These are phyloP conservation scores for Baronia brevicornis DNA, from an alignment of 2,888 invertebrate species.

Conservation along the genomic window DNA sequence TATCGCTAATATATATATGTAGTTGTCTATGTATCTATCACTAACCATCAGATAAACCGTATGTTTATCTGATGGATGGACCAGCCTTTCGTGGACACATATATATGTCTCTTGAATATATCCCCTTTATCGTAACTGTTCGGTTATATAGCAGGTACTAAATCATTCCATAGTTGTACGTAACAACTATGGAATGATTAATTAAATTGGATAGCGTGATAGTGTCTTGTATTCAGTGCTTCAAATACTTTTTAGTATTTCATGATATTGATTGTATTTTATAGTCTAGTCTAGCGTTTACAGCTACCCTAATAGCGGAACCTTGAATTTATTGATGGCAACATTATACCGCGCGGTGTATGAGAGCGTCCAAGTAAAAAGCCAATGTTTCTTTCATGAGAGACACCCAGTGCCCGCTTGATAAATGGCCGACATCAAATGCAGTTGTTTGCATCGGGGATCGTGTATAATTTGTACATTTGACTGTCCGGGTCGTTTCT, in stretches of 20 bases:
- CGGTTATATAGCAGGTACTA: too few relatives aligned
- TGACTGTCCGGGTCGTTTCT: conserved; percentile 45
- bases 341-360: conserved; percentile 44
- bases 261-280: background rate
- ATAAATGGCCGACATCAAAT: conserved; percentile 48
- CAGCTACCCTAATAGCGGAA: conserved; percentile 14
- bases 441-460: conserved; percentile 56
- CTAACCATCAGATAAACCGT: too few relatives aligned
- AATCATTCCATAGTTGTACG: too few relatives aligned
- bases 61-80: too few relatives aligned
- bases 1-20: too few relatives aligned
- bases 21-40: too few relatives aligned
- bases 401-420: conserved; percentile 33
- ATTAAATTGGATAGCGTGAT: too few relatives aligned
- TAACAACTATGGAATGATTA: too few relatives aligned
- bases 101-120: too few relatives aligned
- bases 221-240: too few relatives aligned
- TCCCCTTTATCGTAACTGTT: too few relatives aligned
- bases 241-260: conserved; percentile 12
- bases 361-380: conserved; percentile 35
- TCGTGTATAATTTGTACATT: conserved; percentile 56
- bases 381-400: conserved; percentile 47
- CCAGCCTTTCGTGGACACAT: too few relatives aligned
- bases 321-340: conserved; percentile 52
- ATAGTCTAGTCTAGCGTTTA: background rate